phyloP scores from a whole-genome alignment of 2,797 vertebrate species.

The Garrulus glandarius region DNA sequence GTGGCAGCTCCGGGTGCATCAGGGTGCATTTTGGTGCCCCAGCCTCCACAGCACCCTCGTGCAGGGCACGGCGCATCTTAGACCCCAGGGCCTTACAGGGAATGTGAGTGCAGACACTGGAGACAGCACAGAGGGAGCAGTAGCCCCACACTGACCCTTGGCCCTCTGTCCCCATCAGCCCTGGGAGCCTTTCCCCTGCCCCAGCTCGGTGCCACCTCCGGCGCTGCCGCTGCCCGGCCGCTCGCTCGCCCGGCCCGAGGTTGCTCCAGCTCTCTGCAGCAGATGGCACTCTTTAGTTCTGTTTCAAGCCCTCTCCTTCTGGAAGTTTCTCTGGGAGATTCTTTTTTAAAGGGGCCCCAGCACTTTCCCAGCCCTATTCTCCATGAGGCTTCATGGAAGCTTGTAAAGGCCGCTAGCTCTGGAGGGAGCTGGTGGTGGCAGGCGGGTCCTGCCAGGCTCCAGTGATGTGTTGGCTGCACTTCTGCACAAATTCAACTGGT shows the following conservation, averaged over 20 bases:
- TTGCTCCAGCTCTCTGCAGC: constrained; percentile 71
- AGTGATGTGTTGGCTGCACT: not conserved
- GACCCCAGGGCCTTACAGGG: rapidly evolving
- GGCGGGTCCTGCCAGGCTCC: not conserved
- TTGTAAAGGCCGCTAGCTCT: constrained; percentile 2
- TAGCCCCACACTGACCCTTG: rapidly evolving
- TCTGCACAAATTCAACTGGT: not conserved
- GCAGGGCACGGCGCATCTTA: rapidly evolving
- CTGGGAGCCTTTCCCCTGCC: not conserved
- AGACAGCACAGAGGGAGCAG: not conserved
- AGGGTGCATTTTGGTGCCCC: not conserved
- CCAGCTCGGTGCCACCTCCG: not conserved
- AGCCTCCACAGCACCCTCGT: rapidly evolving
- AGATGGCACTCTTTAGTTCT: constrained; percentile 86
- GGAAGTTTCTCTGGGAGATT: constrained; percentile 79
- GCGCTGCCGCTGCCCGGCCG: not conserved
- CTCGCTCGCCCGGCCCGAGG: not conserved
- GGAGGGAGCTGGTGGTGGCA: not conserved
- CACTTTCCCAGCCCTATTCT: constrained; percentile 51
- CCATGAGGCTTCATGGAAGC: constrained; percentile 46
- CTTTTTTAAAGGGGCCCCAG: constrained; percentile 63
- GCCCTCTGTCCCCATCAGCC: not conserved
- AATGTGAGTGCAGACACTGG: not conserved
- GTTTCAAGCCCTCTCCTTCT: constrained; percentile 76
- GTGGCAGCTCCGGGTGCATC: not conserved